These are phyloP conservation scores for Chaetodon auriga DNA, from an alignment of 2,113 vertebrate genomes.

Conservation along the genomic window DNA sequence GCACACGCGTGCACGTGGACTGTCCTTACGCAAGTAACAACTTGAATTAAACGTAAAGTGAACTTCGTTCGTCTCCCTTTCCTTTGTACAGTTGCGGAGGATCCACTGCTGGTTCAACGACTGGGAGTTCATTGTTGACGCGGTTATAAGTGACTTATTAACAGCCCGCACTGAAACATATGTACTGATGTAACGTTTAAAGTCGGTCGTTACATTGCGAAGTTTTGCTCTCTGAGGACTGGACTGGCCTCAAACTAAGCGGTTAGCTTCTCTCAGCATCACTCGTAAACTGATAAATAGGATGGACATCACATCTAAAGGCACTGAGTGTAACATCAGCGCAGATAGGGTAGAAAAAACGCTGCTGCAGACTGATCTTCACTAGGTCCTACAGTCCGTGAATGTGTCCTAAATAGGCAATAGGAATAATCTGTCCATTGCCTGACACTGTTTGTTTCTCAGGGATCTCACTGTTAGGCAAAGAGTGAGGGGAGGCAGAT, in stretches of 20 bases:
- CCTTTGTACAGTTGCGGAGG: conserved; percentile 27
- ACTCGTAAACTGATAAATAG: neutral
- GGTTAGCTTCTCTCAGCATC: conserved; percentile 8
- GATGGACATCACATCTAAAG: neutral
- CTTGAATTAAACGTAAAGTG: neutral
- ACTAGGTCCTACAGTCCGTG: neutral
- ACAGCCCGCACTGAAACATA: conserved; percentile 8
- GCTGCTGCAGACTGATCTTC: conserved; percentile 16
- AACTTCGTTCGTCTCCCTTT: neutral
- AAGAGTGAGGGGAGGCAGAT: neutral
- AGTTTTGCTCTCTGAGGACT: neutral
- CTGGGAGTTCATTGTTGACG: conserved; percentile 63
- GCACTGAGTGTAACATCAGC: conserved; percentile 21
- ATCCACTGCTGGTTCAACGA: conserved; percentile 63
- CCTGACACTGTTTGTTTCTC: conserved; percentile 48
- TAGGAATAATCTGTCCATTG: conserved; percentile 20
- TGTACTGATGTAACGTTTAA: no score
- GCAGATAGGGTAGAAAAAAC: conserved; percentile 59
- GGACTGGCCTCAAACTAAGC: neutral
- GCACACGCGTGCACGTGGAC: neutral
- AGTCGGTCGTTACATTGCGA: neutral
- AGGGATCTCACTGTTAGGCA: conserved; percentile 27
- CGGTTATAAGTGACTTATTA: conserved; percentile 79
- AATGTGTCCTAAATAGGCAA: conserved; percentile 27
- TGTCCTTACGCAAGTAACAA: neutral